Conservation (phyloP, 35 echinoderm and acorn worm species). For the Ophiothrix spiculata region DNA sequence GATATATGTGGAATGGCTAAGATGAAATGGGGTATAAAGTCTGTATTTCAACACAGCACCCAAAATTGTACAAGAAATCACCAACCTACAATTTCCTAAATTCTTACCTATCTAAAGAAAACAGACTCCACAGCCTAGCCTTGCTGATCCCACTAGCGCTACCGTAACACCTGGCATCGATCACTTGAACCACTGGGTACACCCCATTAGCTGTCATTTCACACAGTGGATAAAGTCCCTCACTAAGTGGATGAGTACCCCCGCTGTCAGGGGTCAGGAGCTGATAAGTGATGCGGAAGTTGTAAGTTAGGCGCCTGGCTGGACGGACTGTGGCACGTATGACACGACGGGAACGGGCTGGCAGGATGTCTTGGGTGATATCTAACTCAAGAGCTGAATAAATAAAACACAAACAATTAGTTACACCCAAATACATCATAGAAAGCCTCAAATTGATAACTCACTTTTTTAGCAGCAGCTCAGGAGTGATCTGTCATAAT, state of each 20-base stretch:
- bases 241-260: slow-evolving; percentile 20
- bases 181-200: slow-evolving; percentile 81
- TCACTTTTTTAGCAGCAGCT: no score
- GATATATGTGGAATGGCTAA: no score
- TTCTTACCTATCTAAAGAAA: slow-evolving; percentile 93
- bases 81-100: no score
- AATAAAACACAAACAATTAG: neutral
- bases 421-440: no score
- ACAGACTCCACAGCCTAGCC: slow-evolving; percentile 91
- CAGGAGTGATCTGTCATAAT: no score
- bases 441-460: no score
- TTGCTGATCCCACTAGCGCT: slow-evolving; percentile 97
- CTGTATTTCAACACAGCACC: no score
- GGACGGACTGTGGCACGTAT: slow-evolving; percentile 79
- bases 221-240: slow-evolving; percentile 49
- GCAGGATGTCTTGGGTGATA: slow-evolving; percentile 51
- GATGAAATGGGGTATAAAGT: no score
- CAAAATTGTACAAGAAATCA: no score
- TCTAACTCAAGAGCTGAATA: slow-evolving; percentile 70
- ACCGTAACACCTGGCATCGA: slow-evolving; percentile 95
- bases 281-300: slow-evolving; percentile 72
- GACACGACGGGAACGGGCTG: slow-evolving; percentile 65
- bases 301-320: slow-evolving; percentile 61
- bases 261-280: slow-evolving; percentile 51
- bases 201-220: slow-evolving; percentile 68